Conservation (phyloP, 1,140 invertebrate genomes). For the Drosophila baimaii region DNA sequence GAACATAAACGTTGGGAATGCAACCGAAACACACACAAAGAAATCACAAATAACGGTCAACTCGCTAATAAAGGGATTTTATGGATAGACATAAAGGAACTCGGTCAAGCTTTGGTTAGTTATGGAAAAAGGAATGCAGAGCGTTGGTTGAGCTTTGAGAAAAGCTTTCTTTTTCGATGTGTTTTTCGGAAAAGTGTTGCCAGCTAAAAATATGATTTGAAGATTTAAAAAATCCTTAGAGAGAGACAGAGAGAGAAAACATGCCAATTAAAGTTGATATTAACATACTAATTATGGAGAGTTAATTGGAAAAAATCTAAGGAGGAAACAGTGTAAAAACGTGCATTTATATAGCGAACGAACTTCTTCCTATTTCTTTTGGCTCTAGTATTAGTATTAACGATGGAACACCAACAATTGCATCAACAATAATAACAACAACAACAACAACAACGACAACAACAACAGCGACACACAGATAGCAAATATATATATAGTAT, state of each 20-base stretch:
- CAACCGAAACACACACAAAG: constrained; percentile 37
- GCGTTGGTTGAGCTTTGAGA: constrained; percentile 32
- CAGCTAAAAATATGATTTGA: constrained; percentile 30
- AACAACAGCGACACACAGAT: constrained; percentile 46
- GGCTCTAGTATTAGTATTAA: constrained; percentile 38
- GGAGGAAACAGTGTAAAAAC: constrained; percentile 33
- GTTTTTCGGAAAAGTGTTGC: constrained; percentile 49
- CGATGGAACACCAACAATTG: constrained; percentile 34
- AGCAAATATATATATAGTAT: constrained; percentile 6
- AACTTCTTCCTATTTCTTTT: constrained; percentile 16
- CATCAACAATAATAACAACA: constrained; percentile 21
- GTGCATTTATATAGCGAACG: constrained; percentile 48
- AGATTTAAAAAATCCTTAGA: constrained; percentile 14
- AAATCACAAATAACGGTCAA: constrained; percentile 45
- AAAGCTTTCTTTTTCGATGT: constrained; percentile 32
- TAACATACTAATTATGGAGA: constrained; percentile 17
- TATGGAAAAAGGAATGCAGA: constrained; percentile 5
- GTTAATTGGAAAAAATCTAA: constrained; percentile 13
- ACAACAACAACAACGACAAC: not conserved
- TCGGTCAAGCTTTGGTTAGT: constrained; percentile 40
- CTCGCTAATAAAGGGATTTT: constrained; percentile 32
- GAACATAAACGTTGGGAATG: not conserved
- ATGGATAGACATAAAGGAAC: constrained; percentile 38
- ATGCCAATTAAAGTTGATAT: constrained; percentile 57
- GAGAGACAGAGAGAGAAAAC: constrained; percentile 55